Evolutionary conservation across 2,888 invertebrate species (phyloP).

Genomic region (Allophyes oxyacanthae): DNA sequence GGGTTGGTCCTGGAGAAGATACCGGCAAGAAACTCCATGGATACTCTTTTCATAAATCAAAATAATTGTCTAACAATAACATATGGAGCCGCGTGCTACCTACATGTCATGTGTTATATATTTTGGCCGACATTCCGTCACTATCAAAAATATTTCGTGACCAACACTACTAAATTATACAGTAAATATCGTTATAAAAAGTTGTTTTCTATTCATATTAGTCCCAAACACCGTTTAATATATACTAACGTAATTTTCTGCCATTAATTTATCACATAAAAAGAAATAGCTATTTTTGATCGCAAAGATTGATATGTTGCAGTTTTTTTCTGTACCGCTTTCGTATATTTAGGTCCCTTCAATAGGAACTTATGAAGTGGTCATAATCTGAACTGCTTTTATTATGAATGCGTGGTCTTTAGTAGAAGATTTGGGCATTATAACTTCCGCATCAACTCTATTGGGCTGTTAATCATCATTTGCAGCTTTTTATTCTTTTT

Average conservation of each 20-base stretch:
- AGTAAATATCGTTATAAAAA: conserved; percentile 40
- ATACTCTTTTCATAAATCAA: too few relatives aligned
- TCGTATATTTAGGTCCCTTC: not conserved
- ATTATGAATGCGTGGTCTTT: too few relatives aligned
- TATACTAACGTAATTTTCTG: conserved; percentile 37
- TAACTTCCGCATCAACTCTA: too few relatives aligned
- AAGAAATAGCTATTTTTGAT: conserved; percentile 31
- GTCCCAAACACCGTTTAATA: conserved; percentile 37
- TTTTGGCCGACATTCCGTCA: conserved; percentile 17
- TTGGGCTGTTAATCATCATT: too few relatives aligned
- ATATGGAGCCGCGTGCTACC: too few relatives aligned
- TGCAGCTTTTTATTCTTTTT: too few relatives aligned
- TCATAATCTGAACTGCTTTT: too few relatives aligned
- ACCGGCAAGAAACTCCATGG: too few relatives aligned
- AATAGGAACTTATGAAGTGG: not conserved
- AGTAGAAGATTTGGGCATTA: too few relatives aligned
- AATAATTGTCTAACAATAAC: too few relatives aligned
- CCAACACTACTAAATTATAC: conserved; percentile 31
- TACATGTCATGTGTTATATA: not conserved
- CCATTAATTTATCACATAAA: conserved; percentile 39
- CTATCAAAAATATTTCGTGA: conserved; percentile 31
- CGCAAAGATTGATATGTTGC: conserved; percentile 18
- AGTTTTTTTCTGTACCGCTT: conserved; percentile 4
- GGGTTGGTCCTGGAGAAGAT: too few relatives aligned
- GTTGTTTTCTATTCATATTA: conserved; percentile 39